Percentiles rank a stretch among this genome's conserved stretches.
These are phyloP conservation scores for Anoplolepis gracilipes DNA, from an alignment of 1,140 invertebrate genomes.

Conservation along the genomic window DNA sequence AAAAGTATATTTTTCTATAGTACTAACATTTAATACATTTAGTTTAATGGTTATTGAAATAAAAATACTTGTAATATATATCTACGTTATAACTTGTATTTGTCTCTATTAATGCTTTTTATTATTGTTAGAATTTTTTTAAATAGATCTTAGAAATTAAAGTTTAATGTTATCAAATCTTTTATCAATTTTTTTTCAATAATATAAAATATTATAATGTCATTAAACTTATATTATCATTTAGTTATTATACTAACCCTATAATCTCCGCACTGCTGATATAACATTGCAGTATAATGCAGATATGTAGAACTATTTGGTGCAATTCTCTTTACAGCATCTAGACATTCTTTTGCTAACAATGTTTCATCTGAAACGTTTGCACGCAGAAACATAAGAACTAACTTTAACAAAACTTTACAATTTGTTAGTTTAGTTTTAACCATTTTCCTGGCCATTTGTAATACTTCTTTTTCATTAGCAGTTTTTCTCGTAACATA, in stretches of 20 bases:
- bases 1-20: neutral
- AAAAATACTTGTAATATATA: neutral
- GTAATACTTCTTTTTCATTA: neutral
- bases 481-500: neutral
- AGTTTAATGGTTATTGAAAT: too few relatives aligned
- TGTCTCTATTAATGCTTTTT: neutral
- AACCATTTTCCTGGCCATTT: neutral
- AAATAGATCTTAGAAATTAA: neutral
- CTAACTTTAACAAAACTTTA: neutral
- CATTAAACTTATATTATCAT: neutral
- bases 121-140: neutral
- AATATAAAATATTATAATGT: neutral
- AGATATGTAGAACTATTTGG: conserved; percentile 3
- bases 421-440: neutral
- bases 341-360: conserved; percentile 6
- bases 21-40: neutral
- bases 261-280: neutral
- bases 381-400: neutral
- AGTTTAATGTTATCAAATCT: neutral
- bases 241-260: neutral
- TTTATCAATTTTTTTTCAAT: neutral
- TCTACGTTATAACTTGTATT: neutral
- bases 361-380: neutral
- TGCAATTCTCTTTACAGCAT: neutral
- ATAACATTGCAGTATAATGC: conserved; percentile 25